Conservation (phyloP, 2,113 vertebrate genomes). For the Sander lucioperca region DNA sequence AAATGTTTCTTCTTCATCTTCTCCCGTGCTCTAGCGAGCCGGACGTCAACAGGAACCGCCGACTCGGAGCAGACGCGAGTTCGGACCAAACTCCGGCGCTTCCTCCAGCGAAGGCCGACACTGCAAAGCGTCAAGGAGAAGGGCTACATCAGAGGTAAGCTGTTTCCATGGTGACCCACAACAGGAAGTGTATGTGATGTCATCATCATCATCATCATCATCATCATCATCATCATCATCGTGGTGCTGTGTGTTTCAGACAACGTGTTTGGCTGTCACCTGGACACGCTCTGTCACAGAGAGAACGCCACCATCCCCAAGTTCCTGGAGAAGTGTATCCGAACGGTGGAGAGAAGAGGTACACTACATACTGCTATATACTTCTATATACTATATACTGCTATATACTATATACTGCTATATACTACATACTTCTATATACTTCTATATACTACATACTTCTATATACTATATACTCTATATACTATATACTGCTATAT, state of each 20-base stretch:
- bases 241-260: slow-evolving; percentile 77
- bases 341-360: slow-evolving; percentile 91
- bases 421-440: too few species aligned
- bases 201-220: too few species aligned
- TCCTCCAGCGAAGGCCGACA: slow-evolving; percentile 91
- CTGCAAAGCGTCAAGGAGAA: slow-evolving; percentile 92
- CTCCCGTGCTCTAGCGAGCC: slow-evolving; percentile 32
- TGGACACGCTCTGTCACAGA: slow-evolving; percentile 88
- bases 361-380: neutral
- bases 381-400: too few species aligned
- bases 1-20: neutral
- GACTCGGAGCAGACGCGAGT: slow-evolving; percentile 87
- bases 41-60: neutral
- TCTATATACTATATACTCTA: too few species aligned
- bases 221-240: too few species aligned
- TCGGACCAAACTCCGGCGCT: slow-evolving; percentile 88
- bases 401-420: too few species aligned
- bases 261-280: slow-evolving; percentile 92
- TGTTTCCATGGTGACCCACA: neutral
- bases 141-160: slow-evolving; percentile 92
- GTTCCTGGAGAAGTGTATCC: slow-evolving; percentile 92
- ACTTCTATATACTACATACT: too few species aligned
- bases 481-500: too few species aligned
- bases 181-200: neutral
- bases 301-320: slow-evolving; percentile 86